Conservation (phyloP, 2,888 invertebrate species). For the Drosophila fulvimacula region DNA sequence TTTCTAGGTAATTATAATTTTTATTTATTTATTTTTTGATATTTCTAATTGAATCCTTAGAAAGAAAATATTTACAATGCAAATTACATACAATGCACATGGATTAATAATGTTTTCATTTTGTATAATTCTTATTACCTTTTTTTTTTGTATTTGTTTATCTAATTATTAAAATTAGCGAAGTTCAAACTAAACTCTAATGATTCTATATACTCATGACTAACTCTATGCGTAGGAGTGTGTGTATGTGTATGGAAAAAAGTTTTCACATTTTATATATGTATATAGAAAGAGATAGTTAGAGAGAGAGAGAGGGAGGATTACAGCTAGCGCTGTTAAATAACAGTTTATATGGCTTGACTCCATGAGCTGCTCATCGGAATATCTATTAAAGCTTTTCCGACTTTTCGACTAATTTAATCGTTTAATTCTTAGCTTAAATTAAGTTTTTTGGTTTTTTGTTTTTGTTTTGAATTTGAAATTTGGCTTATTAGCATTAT, state of each 20-base stretch:
- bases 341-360: slow-evolving; percentile 19
- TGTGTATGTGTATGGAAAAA: slow-evolving; percentile 23
- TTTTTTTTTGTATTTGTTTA: neutral
- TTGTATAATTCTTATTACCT: neutral
- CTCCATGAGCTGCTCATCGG: slow-evolving; percentile 35
- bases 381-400: slow-evolving; percentile 63
- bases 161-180: slow-evolving; percentile 48
- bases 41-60: slow-evolving; percentile 58
- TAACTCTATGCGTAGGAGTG: slow-evolving; percentile 21
- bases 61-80: slow-evolving; percentile 57
- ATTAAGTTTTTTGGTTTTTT: neutral
- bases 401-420: slow-evolving; percentile 17
- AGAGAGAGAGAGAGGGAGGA: neutral
- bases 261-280: slow-evolving; percentile 15
- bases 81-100: slow-evolving; percentile 50
- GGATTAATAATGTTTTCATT: slow-evolving; percentile 14
- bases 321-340: slow-evolving; percentile 26
- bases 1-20: slow-evolving; percentile 11
- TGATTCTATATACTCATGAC: slow-evolving; percentile 37
- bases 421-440: slow-evolving; percentile 27
- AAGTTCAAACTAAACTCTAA: slow-evolving; percentile 56
- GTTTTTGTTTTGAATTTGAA: slow-evolving; percentile 17
- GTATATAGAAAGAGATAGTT: slow-evolving; percentile 7
- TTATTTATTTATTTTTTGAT: slow-evolving; percentile 23
- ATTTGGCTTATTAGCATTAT: neutral